Evolutionary conservation across 2,113 vertebrate species (phyloP).

Genomic region (Arenaria interpres): DNA sequence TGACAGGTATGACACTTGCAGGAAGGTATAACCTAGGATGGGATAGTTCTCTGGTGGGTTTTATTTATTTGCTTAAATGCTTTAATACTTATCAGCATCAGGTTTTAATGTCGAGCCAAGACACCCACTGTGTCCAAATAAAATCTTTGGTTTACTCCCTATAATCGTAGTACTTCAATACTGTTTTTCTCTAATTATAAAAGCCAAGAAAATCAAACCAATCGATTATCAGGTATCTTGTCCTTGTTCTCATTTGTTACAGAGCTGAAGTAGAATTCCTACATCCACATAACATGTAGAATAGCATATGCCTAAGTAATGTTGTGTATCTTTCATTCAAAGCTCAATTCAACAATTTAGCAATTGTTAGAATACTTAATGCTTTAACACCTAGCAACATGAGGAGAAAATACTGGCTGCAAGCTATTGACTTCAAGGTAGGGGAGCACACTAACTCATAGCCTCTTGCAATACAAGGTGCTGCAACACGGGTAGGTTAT

Average conservation of each 20-base stretch:
- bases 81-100: not conserved
- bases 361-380: not conserved
- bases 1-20: conserved; percentile 78
- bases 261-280: not conserved
- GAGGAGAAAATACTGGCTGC: not conserved
- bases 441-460: not conserved
- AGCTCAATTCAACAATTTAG: not conserved
- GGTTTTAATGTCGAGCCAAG: not conserved
- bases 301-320: not conserved
- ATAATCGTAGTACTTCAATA: not conserved
- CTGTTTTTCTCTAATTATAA: not conserved
- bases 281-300: not conserved
- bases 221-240: not conserved
- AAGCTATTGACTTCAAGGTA: not conserved
- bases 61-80: not conserved
- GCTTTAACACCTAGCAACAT: not conserved
- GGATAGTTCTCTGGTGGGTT: not conserved
- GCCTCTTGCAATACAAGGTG: not conserved
- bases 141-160: not conserved
- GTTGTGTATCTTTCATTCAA: not conserved
- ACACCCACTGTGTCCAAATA: fast-evolving
- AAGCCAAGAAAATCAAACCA: not conserved
- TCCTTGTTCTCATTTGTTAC: not conserved
- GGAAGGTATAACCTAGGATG: not conserved
- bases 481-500: not conserved